A percentile compares a stretch with the other conserved stretches of the same genome.
phyloP scores from a whole-genome alignment of 2,888 invertebrate genomes.

The Lapara coniferarum region DNA sequence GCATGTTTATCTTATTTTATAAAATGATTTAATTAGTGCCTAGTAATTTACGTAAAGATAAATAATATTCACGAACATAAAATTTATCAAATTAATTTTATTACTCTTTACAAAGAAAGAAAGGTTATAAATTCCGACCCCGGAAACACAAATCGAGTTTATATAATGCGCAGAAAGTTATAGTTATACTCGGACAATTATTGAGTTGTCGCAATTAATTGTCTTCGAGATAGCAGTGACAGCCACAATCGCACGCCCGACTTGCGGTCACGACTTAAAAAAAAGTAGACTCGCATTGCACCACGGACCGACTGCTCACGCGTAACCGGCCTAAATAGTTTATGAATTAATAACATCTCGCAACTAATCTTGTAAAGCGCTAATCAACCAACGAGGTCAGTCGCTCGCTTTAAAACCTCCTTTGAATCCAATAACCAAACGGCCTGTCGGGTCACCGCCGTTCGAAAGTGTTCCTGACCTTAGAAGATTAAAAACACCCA shows the following conservation, averaged over 20 bases:
- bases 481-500: conserved; percentile 55
- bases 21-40: too few species aligned
- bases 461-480: conserved; percentile 35
- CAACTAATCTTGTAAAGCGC: conserved; percentile 44
- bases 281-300: background rate
- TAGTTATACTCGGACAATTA: conserved; percentile 6
- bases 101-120: conserved; percentile 17
- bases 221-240: conserved; percentile 26
- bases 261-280: conserved; percentile 32
- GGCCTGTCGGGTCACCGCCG: conserved; percentile 33
- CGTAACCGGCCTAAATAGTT: conserved; percentile 40
- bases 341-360: conserved; percentile 44
- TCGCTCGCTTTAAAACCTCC: conserved; percentile 43
- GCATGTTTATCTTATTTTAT: too few species aligned
- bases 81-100: conserved; percentile 7
- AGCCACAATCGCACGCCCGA: conserved; percentile 17
- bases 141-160: conserved; percentile 11
- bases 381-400: conserved; percentile 52
- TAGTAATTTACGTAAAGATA: background rate
- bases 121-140: conserved; percentile 7
- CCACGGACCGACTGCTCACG: background rate
- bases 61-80: conserved; percentile 1
- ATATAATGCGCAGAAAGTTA: conserved; percentile 20
- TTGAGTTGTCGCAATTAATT: conserved; percentile 25
- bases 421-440: conserved; percentile 48